phyloP scores from a whole-genome alignment of 2,797 vertebrate species.

The Spinibarbus caldwelli region DNA sequence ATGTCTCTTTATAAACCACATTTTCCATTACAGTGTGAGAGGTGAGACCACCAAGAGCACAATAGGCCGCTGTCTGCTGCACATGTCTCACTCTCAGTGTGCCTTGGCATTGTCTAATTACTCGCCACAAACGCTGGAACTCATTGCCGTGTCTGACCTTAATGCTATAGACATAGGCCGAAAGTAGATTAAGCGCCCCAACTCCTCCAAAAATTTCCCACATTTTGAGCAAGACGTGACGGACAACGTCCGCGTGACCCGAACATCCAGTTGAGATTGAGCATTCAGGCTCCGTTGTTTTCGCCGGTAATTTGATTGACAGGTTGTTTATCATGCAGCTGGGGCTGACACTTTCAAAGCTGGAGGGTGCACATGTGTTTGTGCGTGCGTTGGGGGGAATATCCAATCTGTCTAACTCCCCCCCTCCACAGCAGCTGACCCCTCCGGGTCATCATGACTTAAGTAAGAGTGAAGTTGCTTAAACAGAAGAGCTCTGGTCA shows the following conservation, averaged over 20 bases:
- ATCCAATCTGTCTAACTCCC: constrained; percentile 53
- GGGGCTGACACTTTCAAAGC: constrained; percentile 67
- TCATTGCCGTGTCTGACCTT: constrained; percentile 51
- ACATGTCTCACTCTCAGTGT: constrained; percentile 34
- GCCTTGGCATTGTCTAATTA: constrained; percentile 26
- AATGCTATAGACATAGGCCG: constrained; percentile 2
- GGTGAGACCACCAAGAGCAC: constrained; percentile 11
- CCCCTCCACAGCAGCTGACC: constrained; percentile 73
- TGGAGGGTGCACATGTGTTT: constrained; percentile 69
- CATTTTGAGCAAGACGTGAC: constrained; percentile 16
- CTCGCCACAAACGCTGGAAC: constrained; percentile 27
- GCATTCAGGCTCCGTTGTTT: constrained; percentile 64
- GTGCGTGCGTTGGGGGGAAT: constrained; percentile 46
- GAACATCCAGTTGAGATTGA: constrained; percentile 51
- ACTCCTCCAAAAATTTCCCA: constrained; percentile 33
- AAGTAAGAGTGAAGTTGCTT: constrained; percentile 85
- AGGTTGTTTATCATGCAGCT: constrained; percentile 77
- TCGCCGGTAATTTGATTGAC: constrained; percentile 73
- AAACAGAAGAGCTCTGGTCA: constrained; percentile 78
- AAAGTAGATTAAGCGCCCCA: constrained; percentile 32
- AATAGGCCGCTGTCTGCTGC: constrained; percentile 28
- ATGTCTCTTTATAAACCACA: neutral
- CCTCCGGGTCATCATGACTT: constrained; percentile 80
- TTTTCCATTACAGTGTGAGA: neutral
- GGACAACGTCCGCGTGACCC: constrained; percentile 51